Percentiles rank a stretch among this genome's conserved stretches.
Evolutionary conservation across 1,140 invertebrate genomes (phyloP).

Genomic region (Ephestia elutella): DNA sequence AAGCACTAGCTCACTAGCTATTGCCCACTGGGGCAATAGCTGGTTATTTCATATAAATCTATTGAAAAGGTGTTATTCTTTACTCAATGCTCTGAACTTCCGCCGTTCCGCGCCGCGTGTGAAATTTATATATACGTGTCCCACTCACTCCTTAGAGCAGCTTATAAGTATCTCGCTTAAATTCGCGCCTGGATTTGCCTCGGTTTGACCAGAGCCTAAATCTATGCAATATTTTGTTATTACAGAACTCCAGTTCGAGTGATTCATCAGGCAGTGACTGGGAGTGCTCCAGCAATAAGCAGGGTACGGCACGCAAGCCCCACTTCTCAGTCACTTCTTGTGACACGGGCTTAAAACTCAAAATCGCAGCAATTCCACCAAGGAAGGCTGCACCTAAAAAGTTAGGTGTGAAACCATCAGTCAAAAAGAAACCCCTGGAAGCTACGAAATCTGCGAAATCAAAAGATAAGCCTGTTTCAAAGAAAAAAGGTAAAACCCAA

Average conservation of each 20-base stretch:
- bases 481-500: constrained; percentile 39
- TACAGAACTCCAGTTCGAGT: constrained; percentile 58
- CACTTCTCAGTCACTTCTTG: constrained; percentile 67
- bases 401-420: constrained; percentile 37
- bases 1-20: too few relatives aligned
- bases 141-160: too few relatives aligned
- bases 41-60: too few relatives aligned
- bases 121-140: too few relatives aligned
- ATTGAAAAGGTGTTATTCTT: too few relatives aligned
- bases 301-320: constrained; percentile 44
- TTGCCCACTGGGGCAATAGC: too few relatives aligned
- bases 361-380: constrained; percentile 63
- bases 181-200: too few relatives aligned
- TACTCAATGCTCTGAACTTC: too few relatives aligned
- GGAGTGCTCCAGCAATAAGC: constrained; percentile 54
- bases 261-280: constrained; percentile 58
- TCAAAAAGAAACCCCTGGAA: constrained; percentile 50
- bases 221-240: constrained; percentile 9
- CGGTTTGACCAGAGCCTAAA: too few relatives aligned
- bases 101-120: too few relatives aligned
- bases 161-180: too few relatives aligned
- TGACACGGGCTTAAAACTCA: constrained; percentile 62
- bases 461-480: constrained; percentile 33
- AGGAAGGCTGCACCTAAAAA: constrained; percentile 49
- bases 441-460: constrained; percentile 19